Evolutionary conservation across 1,140 invertebrate species (phyloP).

Genomic region (Harlomillsia oculata): DNA sequence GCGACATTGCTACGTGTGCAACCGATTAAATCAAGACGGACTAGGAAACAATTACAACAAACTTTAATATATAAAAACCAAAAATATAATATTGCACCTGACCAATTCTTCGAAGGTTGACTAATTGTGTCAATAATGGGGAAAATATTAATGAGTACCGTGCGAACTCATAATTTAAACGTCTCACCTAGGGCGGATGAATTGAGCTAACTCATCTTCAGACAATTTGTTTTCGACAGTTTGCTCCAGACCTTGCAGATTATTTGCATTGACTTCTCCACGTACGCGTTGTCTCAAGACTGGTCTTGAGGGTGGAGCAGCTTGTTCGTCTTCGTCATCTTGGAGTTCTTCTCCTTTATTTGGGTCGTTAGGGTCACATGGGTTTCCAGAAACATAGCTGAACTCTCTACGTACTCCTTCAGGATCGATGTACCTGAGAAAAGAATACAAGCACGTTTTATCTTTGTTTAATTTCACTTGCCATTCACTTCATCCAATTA

Average conservation of each 20-base stretch:
- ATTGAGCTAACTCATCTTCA: slow-evolving; percentile 24
- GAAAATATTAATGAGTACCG: too few relatives aligned
- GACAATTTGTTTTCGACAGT: slow-evolving; percentile 30
- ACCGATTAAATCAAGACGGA: too few relatives aligned
- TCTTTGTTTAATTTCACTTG: too few relatives aligned
- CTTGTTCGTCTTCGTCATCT: slow-evolving; percentile 49
- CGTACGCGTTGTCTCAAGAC: slow-evolving; percentile 39
- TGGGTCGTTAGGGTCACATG: slow-evolving; percentile 69
- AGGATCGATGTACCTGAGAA: slow-evolving; percentile 67
- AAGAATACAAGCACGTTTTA: too few relatives aligned
- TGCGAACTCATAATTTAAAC: neutral
- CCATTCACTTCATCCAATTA: too few relatives aligned
- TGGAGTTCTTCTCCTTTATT: slow-evolving; percentile 48
- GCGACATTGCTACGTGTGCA: too few relatives aligned
- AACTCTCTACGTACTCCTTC: slow-evolving; percentile 79
- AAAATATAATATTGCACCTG: too few relatives aligned
- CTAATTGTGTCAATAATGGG: neutral
- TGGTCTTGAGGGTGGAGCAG: slow-evolving; percentile 54
- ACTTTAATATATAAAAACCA: too few relatives aligned
- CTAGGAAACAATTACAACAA: too few relatives aligned
- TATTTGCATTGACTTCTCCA: slow-evolving; percentile 17
- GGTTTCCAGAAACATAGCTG: slow-evolving; percentile 82
- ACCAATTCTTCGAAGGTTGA: too few relatives aligned
- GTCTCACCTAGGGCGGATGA: slow-evolving; percentile 11
- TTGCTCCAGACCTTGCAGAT: slow-evolving; percentile 32